phyloP scores from a whole-genome alignment of 2,797 vertebrate genomes.

The Buphagus erythrorhynchus region DNA sequence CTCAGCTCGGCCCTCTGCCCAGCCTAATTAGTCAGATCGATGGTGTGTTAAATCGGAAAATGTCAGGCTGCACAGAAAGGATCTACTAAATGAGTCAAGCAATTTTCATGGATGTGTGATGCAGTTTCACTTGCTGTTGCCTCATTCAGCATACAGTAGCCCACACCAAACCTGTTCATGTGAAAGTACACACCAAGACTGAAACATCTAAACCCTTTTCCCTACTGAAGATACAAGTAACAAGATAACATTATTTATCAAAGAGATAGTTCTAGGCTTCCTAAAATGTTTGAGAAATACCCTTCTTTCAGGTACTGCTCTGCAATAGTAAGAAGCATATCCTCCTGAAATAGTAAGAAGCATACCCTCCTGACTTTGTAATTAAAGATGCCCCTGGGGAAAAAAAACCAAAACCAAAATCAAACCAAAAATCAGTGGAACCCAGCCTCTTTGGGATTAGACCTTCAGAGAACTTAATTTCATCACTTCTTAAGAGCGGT shows the following conservation, averaged over 20 bases:
- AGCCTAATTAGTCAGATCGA: neutral
- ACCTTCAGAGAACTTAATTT: neutral
- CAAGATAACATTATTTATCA: neutral
- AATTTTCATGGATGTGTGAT: neutral
- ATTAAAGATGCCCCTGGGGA: constrained; percentile 4
- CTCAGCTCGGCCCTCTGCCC: neutral
- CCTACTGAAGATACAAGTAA: neutral
- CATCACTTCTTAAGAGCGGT: neutral
- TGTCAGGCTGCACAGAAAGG: neutral
- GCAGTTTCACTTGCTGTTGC: neutral
- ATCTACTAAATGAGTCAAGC: neutral
- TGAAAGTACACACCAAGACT: neutral
- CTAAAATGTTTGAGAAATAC: neutral
- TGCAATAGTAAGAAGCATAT: neutral
- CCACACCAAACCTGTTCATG: neutral
- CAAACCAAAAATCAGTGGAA: neutral
- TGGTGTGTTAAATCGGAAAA: neutral
- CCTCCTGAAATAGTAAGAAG: neutral
- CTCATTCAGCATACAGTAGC: neutral
- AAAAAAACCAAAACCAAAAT: neutral
- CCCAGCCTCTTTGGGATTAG: neutral
- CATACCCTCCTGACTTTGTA: fast-evolving
- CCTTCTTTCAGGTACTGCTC: constrained; percentile 9
- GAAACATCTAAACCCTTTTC: neutral
- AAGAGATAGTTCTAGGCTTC: constrained; percentile 11